phyloP scores from a whole-genome alignment of 2,113 vertebrate species.

The Otis tarda region DNA sequence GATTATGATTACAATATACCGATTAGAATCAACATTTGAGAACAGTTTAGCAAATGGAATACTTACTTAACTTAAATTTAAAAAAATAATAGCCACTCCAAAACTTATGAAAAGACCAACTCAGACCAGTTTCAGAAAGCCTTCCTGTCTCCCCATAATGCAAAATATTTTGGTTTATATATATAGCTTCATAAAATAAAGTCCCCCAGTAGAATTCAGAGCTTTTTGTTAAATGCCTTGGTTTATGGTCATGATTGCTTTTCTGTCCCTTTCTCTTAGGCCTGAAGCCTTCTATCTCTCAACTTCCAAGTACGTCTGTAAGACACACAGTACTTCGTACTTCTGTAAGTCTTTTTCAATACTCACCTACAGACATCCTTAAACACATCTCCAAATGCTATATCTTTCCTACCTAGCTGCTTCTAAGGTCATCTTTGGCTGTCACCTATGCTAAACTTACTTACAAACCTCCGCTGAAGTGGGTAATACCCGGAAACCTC shows the following conservation, averaged over 20 bases:
- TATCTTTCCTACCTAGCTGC: neutral
- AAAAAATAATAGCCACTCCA: neutral
- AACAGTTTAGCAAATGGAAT: conserved; percentile 16
- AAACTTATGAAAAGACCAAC: neutral
- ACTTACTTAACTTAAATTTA: neutral
- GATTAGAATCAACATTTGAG: neutral
- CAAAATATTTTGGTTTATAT: neutral
- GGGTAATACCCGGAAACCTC: neutral
- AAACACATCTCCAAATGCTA: neutral
- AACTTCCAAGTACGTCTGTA: neutral
- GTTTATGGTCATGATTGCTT: neutral
- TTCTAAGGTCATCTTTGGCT: neutral
- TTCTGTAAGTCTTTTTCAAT: neutral
- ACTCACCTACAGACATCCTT: neutral
- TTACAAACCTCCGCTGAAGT: neutral
- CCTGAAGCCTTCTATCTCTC: neutral
- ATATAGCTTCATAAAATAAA: neutral
- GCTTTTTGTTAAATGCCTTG: neutral
- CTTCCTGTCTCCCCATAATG: neutral
- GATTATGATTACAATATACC: neutral
- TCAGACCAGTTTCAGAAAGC: neutral
- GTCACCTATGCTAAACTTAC: neutral
- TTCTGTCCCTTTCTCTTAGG: neutral
- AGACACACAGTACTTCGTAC: neutral
- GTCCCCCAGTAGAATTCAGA: neutral